These are phyloP conservation scores for Phenganax stokvisi DNA, from an alignment of 92 coral and sea anemone genomes.

Conservation along the genomic window DNA sequence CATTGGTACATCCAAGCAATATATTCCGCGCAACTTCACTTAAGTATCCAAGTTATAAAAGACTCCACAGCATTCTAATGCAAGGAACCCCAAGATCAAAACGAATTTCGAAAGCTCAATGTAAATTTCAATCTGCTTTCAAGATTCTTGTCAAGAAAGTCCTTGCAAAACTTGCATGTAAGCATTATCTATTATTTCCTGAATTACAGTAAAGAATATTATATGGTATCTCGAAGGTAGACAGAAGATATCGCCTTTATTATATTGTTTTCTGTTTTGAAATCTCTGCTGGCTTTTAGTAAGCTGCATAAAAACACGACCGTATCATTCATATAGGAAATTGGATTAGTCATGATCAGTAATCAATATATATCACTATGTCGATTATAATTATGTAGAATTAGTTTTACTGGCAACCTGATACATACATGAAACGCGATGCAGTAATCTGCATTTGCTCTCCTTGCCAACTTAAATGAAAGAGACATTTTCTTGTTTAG, in stretches of 20 bases:
- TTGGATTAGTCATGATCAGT: too few species aligned
- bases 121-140: background rate
- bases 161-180: background rate
- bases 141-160: background rate
- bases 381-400: too few species aligned
- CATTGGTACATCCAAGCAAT: background rate
- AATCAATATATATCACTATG: too few species aligned
- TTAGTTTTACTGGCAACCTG: too few species aligned
- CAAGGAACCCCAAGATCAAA: background rate
- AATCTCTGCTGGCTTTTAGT: too few species aligned
- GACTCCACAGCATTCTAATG: constrained; percentile 15
- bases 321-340: too few species aligned
- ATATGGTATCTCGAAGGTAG: background rate
- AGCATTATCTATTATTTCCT: background rate
- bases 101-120: background rate
- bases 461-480: too few species aligned
- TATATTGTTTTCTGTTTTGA: background rate
- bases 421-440: too few species aligned
- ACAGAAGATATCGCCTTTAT: background rate
- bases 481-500: background rate
- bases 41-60: background rate
- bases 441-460: background rate
- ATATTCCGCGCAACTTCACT: constrained; percentile 1
- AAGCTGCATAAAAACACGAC: too few species aligned
- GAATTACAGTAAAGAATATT: background rate